Evolutionary conservation across 1,140 invertebrate species (phyloP), one percentile per base, ranked within the genome.

Genomic region (Psix sp.): DNA sequence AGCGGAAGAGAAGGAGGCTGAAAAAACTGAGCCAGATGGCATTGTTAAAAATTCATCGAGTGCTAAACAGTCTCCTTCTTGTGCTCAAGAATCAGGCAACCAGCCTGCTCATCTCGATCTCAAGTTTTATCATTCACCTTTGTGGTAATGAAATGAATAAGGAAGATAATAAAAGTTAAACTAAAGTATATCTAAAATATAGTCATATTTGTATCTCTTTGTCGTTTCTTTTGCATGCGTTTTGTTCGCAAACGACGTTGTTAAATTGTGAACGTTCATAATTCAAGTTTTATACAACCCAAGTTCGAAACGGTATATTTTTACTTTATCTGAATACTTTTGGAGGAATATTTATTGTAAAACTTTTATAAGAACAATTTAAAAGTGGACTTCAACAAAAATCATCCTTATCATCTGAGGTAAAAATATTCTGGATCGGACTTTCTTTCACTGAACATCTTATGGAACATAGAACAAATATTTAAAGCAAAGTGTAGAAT

Each of bases 121-220:
- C 1, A 87, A 87, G 67, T 87, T 87, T 74, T 87, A 87, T 48
- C 85, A 87, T 33, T 87, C 85, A 0, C 85, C 86, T 33, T 74
- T 87, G 29, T 87, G 86, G 86, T 87, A 86, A 77, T 33, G 3
- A 33, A 10, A 11, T 10, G 10, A 33, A 10, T n/a, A 3, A 7
- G 2, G 5, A 13, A 35, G 6, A 29, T 29, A 29, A 1, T 29
- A 29, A 29, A 29, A 29, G 26, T 29, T 7, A 5, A 24, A 24
- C 4, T 24, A 3, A 2, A 29, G n/a, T 29, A 10, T 3, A 29
- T 29, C 7, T 29, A n/a, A 2, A 29, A 29, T 29, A 10, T 29
- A 7, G n/a, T n/a, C n/a, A 29, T 29, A 7, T 2, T 29, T 2
- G 26, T 29, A 29, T 7, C 7, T n/a, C 6, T 29, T 29, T 7